Percentiles rank a stretch among this genome's conserved stretches.
phyloP scores from a whole-genome alignment of 2,797 vertebrate genomes.

The Bufotes viridis region DNA sequence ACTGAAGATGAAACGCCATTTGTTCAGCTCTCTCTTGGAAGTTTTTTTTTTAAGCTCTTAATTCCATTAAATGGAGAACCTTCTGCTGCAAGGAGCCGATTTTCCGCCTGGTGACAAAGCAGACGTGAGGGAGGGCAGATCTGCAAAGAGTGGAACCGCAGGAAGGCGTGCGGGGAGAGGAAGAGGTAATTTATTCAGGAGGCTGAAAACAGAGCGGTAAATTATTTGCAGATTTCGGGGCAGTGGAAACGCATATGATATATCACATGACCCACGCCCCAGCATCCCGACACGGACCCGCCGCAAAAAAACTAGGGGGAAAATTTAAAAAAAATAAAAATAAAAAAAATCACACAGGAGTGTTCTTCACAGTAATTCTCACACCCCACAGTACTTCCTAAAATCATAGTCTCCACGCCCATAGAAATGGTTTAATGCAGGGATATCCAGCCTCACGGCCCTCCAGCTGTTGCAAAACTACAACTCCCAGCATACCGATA shows the following conservation, averaged over 20 bases:
- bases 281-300: neutral
- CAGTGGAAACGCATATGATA: neutral
- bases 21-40: slow-evolving; percentile 15
- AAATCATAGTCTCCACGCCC: too few relatives aligned
- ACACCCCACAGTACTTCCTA: too few relatives aligned
- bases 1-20: neutral
- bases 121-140: neutral
- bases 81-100: slow-evolving; percentile 39
- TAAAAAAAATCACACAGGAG: too few relatives aligned
- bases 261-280: neutral
- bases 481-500: too few relatives aligned
- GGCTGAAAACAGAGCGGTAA: neutral
- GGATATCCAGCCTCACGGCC: too few relatives aligned
- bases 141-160: neutral
- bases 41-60: slow-evolving; percentile 22
- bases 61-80: slow-evolving; percentile 54
- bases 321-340: too few relatives aligned
- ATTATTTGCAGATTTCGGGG: neutral
- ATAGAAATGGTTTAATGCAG: too few relatives aligned
- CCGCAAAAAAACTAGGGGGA: too few relatives aligned
- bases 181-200: neutral
- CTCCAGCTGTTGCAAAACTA: too few relatives aligned
- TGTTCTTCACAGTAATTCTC: too few relatives aligned
- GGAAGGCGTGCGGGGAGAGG: neutral
- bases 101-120: slow-evolving; percentile 29